These are phyloP conservation scores for Parotocinclus haroldoi DNA, from an alignment of 2,797 vertebrate species.

Conservation along the genomic window DNA sequence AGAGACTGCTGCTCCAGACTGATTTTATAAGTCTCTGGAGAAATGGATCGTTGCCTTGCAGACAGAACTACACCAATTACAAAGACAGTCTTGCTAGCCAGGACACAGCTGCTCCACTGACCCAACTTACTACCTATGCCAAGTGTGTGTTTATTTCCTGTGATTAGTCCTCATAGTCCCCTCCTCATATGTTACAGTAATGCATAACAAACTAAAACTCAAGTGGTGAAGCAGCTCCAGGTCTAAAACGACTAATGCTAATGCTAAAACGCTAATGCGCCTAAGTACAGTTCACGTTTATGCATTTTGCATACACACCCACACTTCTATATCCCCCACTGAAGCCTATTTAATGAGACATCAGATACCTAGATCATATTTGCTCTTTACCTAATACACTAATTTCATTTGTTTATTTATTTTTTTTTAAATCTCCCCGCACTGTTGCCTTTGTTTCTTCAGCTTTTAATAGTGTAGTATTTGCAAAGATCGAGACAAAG, in stretches of 20 bases:
- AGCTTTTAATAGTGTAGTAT: too few relatives aligned
- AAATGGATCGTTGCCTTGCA: conserved; percentile 40
- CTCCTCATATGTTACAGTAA: background rate
- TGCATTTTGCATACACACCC: conserved; percentile 1
- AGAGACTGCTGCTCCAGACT: conserved; percentile 42
- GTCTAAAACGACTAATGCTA: too few relatives aligned
- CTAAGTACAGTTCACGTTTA: too few relatives aligned
- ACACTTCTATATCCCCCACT: too few relatives aligned
- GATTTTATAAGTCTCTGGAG: conserved; percentile 45
- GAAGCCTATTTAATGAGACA: conserved; percentile 12
- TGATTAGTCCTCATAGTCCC: conserved; percentile 32
- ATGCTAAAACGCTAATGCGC: too few relatives aligned
- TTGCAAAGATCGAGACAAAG: too few relatives aligned
- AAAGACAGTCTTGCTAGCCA: conserved; percentile 36
- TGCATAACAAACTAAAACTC: background rate
- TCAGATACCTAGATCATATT: conserved; percentile 13
- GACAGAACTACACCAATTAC: conserved; percentile 45
- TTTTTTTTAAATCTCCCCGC: conserved; percentile 21
- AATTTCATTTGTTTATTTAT: background rate
- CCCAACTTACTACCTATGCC: conserved; percentile 14
- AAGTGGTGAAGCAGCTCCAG: too few relatives aligned
- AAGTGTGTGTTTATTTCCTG: background rate
- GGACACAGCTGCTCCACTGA: conserved; percentile 14
- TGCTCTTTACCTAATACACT: background rate
- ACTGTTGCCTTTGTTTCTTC: conserved; percentile 27